Evolutionary conservation across 2,797 vertebrate species (phyloP).

Genomic region (Mormyrus hasselquistii): DNA sequence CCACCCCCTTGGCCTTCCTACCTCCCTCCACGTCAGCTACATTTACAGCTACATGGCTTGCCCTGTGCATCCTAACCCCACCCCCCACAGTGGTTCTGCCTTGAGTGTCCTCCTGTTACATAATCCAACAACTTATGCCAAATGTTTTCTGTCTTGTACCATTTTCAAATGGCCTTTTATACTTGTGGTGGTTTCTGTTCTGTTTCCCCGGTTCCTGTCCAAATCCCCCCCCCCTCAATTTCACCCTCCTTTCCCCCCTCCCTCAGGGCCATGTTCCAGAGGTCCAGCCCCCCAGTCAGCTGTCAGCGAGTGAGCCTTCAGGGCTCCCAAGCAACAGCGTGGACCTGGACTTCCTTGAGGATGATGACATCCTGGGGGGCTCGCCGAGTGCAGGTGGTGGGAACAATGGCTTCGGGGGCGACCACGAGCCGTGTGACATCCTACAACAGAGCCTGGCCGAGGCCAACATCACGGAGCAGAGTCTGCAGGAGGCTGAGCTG

Average conservation of each 20-base stretch:
- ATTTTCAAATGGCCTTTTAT: background rate
- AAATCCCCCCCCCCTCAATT: no score
- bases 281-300: conserved; percentile 62
- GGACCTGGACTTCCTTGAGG: conserved; percentile 92
- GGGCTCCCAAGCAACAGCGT: conserved; percentile 77
- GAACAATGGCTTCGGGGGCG: conserved; percentile 63
- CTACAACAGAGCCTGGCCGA: conserved; percentile 93
- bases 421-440: conserved; percentile 86
- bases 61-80: background rate
- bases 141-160: background rate
- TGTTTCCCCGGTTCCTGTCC: conserved; percentile 24
- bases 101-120: background rate
- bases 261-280: conserved; percentile 82
- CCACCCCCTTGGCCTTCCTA: conserved; percentile 19
- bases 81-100: background rate
- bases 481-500: conserved; percentile 84
- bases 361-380: conserved; percentile 90
- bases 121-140: background rate
- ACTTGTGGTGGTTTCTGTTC: background rate
- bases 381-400: conserved; percentile 63
- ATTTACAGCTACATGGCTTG: background rate
- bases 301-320: conserved; percentile 62
- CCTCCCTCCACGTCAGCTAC: background rate
- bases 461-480: conserved; percentile 96
- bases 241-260: conserved; percentile 3